A percentile compares a stretch with the other conserved stretches of the same genome.
Evolutionary conservation across 2,113 vertebrate genomes (phyloP).

Genomic region (Rhagologus leucostigma): DNA sequence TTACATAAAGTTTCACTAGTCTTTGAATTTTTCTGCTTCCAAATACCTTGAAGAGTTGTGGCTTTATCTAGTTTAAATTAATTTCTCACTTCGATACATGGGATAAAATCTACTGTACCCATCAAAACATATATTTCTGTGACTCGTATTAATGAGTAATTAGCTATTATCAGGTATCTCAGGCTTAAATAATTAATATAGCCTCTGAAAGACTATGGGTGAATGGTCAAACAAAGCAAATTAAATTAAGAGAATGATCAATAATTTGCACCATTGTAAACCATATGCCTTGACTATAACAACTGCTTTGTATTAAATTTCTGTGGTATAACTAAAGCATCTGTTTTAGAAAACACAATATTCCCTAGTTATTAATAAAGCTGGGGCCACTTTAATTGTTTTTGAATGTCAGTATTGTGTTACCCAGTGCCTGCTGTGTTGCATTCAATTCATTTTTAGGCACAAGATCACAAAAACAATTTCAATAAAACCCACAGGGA

Average conservation of each 20-base stretch:
- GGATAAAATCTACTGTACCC: not conserved
- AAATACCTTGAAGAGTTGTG: not conserved
- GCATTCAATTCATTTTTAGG: slow-evolving; percentile 45
- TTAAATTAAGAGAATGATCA: not conserved
- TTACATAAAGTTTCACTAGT: not conserved
- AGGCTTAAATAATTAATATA: slow-evolving; percentile 8
- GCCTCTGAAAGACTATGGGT: not conserved
- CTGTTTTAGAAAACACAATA: slow-evolving; percentile 51
- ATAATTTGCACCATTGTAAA: not conserved
- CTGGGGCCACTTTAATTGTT: slow-evolving; percentile 48
- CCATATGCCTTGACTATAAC: not conserved
- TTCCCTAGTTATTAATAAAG: slow-evolving; percentile 55
- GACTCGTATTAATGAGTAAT: not conserved
- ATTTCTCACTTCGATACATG: not conserved
- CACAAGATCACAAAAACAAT: slow-evolving; percentile 41
- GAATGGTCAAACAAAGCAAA: not conserved
- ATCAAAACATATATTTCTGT: not conserved
- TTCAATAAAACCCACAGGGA: slow-evolving; percentile 36
- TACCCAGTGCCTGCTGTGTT: slow-evolving; percentile 46
- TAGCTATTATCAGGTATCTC: not conserved
- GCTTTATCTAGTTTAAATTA: not conserved
- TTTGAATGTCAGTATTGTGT: slow-evolving; percentile 40
- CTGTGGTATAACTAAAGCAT: slow-evolving; percentile 34
- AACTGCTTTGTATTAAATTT: slow-evolving; percentile 28
- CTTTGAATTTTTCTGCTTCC: not conserved